phyloP scores from a whole-genome alignment of 2,888 invertebrate genomes.

The Zaprionus bogoriensis region DNA sequence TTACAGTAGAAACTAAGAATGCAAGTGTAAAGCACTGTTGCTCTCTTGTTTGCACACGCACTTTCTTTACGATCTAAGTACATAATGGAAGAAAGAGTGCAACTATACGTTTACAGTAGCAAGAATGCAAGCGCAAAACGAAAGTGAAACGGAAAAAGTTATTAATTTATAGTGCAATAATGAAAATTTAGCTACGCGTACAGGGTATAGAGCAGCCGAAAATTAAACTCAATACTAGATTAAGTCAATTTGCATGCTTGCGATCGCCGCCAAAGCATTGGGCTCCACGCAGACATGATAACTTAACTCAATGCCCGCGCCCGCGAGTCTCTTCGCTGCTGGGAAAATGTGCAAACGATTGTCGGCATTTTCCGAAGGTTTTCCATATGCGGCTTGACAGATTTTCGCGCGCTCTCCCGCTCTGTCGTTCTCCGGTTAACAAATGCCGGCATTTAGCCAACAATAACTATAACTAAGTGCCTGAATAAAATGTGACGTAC shows the following conservation, averaged over 20 bases:
- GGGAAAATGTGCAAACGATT: slow-evolving; percentile 67
- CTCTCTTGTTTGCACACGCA: too few relatives aligned
- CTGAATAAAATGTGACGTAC: slow-evolving; percentile 31
- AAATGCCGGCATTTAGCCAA: slow-evolving; percentile 60
- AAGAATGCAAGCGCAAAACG: too few relatives aligned
- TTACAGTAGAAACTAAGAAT: too few relatives aligned
- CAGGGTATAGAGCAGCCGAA: slow-evolving; percentile 10
- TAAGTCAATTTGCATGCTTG: slow-evolving; percentile 73
- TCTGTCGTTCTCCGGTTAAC: slow-evolving; percentile 31
- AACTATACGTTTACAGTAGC: too few relatives aligned
- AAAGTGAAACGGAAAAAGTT: too few relatives aligned
- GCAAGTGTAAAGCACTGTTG: too few relatives aligned
- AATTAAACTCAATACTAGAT: slow-evolving; percentile 72
- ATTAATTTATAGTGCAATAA: too few relatives aligned
- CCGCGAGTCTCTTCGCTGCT: slow-evolving; percentile 35
- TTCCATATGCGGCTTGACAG: slow-evolving; percentile 56
- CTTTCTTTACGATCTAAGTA: too few relatives aligned
- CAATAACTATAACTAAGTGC: slow-evolving; percentile 55
- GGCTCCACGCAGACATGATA: slow-evolving; percentile 69
- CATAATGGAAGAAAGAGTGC: too few relatives aligned
- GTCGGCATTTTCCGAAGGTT: slow-evolving; percentile 78
- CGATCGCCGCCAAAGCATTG: slow-evolving; percentile 62
- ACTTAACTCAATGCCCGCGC: slow-evolving; percentile 55
- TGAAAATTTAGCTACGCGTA: too few relatives aligned
- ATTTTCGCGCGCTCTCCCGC: slow-evolving; percentile 24